Conservation (phyloP, 2,888 invertebrate species). For the Ichneumoninae sp. region DNA sequence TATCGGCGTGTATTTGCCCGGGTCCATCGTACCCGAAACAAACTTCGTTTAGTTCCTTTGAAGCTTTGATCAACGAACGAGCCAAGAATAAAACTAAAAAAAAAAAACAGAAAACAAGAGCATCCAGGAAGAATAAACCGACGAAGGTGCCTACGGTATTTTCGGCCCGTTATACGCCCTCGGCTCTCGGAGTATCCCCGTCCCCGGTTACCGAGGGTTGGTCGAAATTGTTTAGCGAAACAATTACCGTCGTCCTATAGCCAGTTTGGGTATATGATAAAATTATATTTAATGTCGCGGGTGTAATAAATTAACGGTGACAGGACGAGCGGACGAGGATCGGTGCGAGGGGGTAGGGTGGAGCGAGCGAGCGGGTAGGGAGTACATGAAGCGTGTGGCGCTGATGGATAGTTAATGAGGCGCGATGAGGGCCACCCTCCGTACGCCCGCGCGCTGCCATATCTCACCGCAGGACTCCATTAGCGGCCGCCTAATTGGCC, state of each 20-base stretch:
- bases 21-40: constrained; percentile 13
- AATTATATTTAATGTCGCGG: constrained; percentile 66
- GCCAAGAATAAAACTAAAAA: neutral
- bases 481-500: constrained; percentile 72
- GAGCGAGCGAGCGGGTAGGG: constrained; percentile 38
- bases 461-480: constrained; percentile 74
- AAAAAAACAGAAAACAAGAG: neutral
- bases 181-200: neutral
- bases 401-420: constrained; percentile 75
- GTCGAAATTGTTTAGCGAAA: constrained; percentile 45
- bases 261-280: constrained; percentile 55
- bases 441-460: constrained; percentile 62
- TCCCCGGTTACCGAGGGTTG: constrained; percentile 1
- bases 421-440: constrained; percentile 69
- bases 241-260: constrained; percentile 45
- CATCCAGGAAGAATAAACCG: neutral
- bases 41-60: constrained; percentile 45
- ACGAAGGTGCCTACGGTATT: neutral
- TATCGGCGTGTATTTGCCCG: constrained; percentile 9
- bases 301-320: constrained; percentile 66
- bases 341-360: constrained; percentile 25
- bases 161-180: neutral
- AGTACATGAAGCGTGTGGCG: constrained; percentile 65
- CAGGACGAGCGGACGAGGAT: constrained; percentile 43
- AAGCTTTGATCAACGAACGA: constrained; percentile 35